Conservation (phyloP, 2,113 vertebrate genomes). For the Rhabdornis inornatus region DNA sequence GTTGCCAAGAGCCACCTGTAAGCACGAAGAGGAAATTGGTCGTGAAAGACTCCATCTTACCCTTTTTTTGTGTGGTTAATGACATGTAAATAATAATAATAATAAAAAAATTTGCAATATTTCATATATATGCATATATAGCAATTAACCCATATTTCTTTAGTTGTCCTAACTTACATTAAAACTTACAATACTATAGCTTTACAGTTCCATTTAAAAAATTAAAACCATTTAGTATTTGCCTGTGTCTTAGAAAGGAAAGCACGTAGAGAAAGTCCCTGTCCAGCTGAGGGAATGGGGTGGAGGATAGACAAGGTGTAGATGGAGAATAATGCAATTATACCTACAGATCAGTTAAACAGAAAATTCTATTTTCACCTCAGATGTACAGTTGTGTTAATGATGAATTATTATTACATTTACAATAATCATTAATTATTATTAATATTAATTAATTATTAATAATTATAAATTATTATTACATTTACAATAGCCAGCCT, state of each 20-base stretch:
- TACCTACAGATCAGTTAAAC: not conserved
- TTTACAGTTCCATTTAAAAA: not conserved
- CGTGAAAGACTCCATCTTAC: not conserved
- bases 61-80: not conserved
- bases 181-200: not conserved
- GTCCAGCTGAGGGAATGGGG: not conserved
- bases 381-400: not conserved
- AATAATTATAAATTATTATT: no score
- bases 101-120: not conserved
- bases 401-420: not conserved
- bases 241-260: not conserved
- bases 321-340: not conserved
- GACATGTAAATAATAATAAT: not conserved
- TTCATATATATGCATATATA: not conserved
- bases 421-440: no score
- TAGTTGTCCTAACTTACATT: not conserved
- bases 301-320: not conserved
- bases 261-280: not conserved
- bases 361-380: not conserved
- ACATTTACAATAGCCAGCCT: not conserved
- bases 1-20: not conserved
- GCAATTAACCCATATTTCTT: not conserved
- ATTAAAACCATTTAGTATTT: not conserved
- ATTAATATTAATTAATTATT: no score
- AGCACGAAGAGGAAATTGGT: not conserved